Conservation (phyloP, 1,140 invertebrate species). For the Triops cancriformis region DNA sequence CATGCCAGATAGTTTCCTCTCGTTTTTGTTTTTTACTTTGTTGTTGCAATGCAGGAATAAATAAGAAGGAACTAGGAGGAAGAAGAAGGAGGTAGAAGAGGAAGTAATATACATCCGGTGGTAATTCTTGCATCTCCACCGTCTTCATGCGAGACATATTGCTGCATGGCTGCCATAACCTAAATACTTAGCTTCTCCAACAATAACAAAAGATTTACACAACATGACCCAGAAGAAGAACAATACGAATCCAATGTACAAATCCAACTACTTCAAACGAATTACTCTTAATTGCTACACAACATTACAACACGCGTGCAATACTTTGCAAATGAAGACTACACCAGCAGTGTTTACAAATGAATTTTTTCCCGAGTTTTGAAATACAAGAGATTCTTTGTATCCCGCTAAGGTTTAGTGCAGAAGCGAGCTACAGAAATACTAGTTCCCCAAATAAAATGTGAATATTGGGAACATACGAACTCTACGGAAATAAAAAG, state of each 20-base stretch:
- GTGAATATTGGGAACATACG: not conserved
- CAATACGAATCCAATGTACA: not conserved
- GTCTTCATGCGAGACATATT: not conserved
- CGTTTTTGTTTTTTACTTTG: not conserved
- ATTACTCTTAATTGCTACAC: not conserved
- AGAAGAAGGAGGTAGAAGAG: slow-evolving; percentile 10
- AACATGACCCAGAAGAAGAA: not conserved
- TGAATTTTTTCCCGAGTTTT: too few species aligned
- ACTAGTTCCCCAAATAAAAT: too few species aligned
- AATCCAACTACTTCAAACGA: not conserved
- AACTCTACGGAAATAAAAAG: not conserved
- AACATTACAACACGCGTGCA: too few species aligned
- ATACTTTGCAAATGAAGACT: too few species aligned
- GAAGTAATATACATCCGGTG: not conserved
- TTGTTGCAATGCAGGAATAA: not conserved
- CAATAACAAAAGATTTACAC: not conserved
- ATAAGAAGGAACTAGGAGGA: slow-evolving; percentile 5
- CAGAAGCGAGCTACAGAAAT: not conserved
- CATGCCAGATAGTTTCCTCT: not conserved
- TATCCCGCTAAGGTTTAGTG: not conserved
- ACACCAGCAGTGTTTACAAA: too few species aligned
- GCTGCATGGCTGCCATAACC: not conserved
- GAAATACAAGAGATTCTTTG: not conserved
- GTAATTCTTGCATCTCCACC: not conserved
- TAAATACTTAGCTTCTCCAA: not conserved